These are phyloP conservation scores for Axis porcinus DNA, from an alignment of 2,113 vertebrate species.

Conservation along the genomic window DNA sequence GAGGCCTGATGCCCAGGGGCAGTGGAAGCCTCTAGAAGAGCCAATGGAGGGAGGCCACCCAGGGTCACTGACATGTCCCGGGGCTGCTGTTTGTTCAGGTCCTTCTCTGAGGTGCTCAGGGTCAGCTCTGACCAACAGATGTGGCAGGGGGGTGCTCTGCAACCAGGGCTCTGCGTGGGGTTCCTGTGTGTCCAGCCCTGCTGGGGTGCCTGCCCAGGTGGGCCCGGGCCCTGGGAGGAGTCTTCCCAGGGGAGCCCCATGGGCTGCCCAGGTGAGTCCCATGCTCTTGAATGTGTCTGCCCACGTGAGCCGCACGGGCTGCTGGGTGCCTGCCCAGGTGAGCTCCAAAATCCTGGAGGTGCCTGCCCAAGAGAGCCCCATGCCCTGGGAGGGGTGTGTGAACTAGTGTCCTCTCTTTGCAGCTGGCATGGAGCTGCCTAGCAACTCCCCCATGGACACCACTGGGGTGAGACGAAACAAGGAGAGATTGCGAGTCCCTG, in stretches of 20 bases:
- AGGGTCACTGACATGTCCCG: not conserved
- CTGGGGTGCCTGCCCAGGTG: not conserved
- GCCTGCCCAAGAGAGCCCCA: not conserved
- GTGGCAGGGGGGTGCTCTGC: not conserved
- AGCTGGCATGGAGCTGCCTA: not conserved
- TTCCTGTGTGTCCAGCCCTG: not conserved
- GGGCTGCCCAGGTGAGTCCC: not conserved
- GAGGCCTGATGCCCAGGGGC: not conserved
- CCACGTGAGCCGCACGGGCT: not conserved
- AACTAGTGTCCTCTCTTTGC: not conserved
- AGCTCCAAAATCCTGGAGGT: not conserved
- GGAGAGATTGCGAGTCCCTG: not conserved
- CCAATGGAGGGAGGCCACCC: not conserved
- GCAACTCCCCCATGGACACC: not conserved
- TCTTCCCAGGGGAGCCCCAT: not conserved
- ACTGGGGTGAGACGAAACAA: not conserved
- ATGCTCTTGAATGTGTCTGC: not conserved
- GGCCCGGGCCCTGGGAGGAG: not conserved
- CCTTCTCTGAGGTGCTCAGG: not conserved
- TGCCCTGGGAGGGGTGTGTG: not conserved
- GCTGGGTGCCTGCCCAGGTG: not conserved
- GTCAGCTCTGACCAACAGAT: not conserved
- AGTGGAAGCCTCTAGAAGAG: not conserved
- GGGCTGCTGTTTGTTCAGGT: not conserved
- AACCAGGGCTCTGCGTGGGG: not conserved